These are phyloP conservation scores for Pollenia angustigena DNA, from an alignment of 2,888 invertebrate genomes.

Conservation along the genomic window DNA sequence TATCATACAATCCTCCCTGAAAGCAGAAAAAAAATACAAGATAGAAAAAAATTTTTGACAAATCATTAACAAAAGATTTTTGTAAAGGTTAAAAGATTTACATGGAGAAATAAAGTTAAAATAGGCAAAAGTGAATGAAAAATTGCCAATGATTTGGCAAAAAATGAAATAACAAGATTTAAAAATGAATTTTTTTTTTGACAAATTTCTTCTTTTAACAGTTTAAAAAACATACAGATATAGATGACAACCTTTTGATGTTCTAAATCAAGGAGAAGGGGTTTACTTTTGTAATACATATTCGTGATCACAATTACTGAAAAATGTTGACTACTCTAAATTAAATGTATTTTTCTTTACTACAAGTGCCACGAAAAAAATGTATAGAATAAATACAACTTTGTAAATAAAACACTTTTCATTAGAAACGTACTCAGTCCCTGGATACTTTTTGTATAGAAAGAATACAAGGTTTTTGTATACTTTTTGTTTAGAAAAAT, in stretches of 20 bases:
- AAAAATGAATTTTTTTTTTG: constrained; percentile 53
- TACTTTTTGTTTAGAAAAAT: too few relatives aligned
- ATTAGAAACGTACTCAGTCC: too few relatives aligned
- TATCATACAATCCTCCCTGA: constrained; percentile 93
- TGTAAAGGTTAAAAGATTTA: constrained; percentile 4
- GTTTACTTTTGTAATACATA: neutral
- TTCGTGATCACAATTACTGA: constrained; percentile 3
- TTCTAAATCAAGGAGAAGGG: neutral
- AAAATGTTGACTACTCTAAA: neutral
- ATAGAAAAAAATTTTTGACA: constrained; percentile 17
- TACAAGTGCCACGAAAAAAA: too few relatives aligned
- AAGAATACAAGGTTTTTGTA: too few relatives aligned
- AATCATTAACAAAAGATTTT: constrained; percentile 51
- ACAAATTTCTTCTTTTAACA: too few relatives aligned
- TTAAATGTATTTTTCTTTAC: too few relatives aligned
- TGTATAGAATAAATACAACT: too few relatives aligned
- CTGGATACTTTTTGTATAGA: too few relatives aligned
- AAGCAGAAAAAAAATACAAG: constrained; percentile 70
- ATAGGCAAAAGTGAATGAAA: constrained; percentile 29
- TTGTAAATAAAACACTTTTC: neutral
- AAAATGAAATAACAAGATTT: constrained; percentile 49
- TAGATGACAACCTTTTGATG: constrained; percentile 14
- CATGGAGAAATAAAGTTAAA: constrained; percentile 45
- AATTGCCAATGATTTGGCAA: constrained; percentile 2
- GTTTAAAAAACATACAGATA: neutral